Percentiles rank a stretch among this genome's conserved stretches.
Evolutionary conservation across 2,888 invertebrate genomes (phyloP).

Genomic region (Megamerina dolium): DNA sequence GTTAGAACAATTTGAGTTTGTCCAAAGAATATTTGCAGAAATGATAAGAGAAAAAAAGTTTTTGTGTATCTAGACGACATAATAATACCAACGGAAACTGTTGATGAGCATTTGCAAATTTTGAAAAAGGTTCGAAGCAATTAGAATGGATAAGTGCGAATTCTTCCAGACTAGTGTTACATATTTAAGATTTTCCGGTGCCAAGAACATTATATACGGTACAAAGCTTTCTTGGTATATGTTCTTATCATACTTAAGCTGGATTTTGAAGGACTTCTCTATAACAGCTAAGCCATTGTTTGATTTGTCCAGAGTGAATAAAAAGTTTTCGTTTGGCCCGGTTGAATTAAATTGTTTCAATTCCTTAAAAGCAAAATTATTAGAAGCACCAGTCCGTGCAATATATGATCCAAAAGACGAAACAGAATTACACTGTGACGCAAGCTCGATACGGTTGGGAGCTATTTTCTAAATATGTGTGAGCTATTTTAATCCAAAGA

Average conservation of each 20-base stretch:
- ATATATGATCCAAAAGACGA: slow-evolving; percentile 28
- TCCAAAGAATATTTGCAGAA: too few relatives aligned
- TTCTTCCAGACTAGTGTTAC: too few relatives aligned
- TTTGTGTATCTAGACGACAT: too few relatives aligned
- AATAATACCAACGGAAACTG: too few relatives aligned
- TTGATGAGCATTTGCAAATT: too few relatives aligned
- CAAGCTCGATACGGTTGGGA: slow-evolving; percentile 20
- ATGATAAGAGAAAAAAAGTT: too few relatives aligned
- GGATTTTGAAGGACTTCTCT: too few relatives aligned
- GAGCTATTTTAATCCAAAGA: slow-evolving; percentile 29
- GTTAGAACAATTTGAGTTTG: slow-evolving; percentile 17
- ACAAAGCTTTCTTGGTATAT: slow-evolving; percentile 16
- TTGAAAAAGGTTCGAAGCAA: too few relatives aligned
- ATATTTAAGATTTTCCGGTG: too few relatives aligned
- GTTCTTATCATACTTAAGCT: too few relatives aligned
- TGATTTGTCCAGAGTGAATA: slow-evolving; percentile 8
- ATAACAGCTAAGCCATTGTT: slow-evolving; percentile 13
- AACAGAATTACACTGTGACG: slow-evolving; percentile 36
- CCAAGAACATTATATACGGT: slow-evolving; percentile 8
- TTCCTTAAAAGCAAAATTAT: slow-evolving; percentile 10
- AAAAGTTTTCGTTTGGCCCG: slow-evolving; percentile 11
- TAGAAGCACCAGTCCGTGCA: slow-evolving; percentile 24
- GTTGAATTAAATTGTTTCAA: slow-evolving; percentile 12
- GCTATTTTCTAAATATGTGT: slow-evolving; percentile 26
- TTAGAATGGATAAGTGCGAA: too few relatives aligned